Conservation (phyloP, 2,797 vertebrate species). For the Muscicapa comitata region DNA sequence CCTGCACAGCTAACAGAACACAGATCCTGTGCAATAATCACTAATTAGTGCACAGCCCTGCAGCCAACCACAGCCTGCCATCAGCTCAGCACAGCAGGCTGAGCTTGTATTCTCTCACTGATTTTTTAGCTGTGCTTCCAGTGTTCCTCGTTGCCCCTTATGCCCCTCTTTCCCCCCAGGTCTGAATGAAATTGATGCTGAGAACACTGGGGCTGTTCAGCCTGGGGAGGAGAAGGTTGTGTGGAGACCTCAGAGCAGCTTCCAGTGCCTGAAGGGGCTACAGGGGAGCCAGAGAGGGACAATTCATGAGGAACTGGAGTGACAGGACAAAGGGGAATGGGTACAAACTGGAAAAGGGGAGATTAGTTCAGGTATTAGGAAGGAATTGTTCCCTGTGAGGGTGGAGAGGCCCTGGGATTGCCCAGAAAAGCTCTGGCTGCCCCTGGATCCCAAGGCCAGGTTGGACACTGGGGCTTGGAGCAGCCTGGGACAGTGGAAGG, state of each 20-base stretch:
- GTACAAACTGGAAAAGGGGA: not conserved
- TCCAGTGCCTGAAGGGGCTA: not conserved
- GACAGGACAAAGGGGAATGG: not conserved
- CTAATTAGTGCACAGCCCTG: not conserved
- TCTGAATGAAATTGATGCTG: not conserved
- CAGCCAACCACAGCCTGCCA: not conserved
- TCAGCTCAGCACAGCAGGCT: not conserved
- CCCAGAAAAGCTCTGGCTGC: not conserved
- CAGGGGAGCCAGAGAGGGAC: not conserved
- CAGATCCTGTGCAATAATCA: not conserved
- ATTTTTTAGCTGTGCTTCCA: not conserved
- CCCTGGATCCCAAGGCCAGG: not conserved
- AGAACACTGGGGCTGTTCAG: not conserved
- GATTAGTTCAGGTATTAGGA: not conserved
- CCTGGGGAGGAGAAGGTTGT: not conserved
- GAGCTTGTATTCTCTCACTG: rapidly evolving
- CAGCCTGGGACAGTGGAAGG: not conserved
- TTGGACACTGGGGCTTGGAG: not conserved
- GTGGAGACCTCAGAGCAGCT: not conserved
- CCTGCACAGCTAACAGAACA: not conserved
- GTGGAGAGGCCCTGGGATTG: not conserved
- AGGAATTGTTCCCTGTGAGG: rapidly evolving
- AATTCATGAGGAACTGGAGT: not conserved
- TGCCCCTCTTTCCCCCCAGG: not conserved
- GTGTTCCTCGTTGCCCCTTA: not conserved